These are phyloP conservation scores for Thaumetopoea pityocampa DNA, from an alignment of 1,140 invertebrate genomes.

Conservation along the genomic window DNA sequence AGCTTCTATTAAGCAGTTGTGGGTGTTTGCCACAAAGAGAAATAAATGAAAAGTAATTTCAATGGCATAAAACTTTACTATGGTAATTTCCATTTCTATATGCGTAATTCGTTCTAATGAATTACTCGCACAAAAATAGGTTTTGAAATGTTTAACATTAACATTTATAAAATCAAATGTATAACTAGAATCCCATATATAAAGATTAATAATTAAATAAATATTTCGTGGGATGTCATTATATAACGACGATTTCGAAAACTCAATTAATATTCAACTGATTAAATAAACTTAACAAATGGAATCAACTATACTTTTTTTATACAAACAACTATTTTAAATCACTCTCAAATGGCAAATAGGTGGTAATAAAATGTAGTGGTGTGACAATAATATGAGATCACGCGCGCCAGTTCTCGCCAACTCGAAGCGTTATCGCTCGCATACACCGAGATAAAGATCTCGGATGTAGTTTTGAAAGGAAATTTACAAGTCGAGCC, in stretches of 20 bases:
- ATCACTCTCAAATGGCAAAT: conserved; percentile 58
- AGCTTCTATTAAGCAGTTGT: conserved; percentile 29
- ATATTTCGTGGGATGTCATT: conserved; percentile 35
- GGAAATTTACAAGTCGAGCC: conserved; percentile 58
- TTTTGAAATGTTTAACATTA: no score
- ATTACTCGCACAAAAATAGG: conserved; percentile 5
- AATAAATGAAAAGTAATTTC: conserved; percentile 16
- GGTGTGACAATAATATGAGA: conserved; percentile 47
- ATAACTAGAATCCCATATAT: no score
- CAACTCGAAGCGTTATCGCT: conserved; percentile 35
- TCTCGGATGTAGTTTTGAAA: conserved; percentile 55
- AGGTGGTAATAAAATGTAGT: conserved; percentile 47
- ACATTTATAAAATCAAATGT: no score
- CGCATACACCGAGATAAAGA: conserved; percentile 41
- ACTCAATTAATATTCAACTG: conserved; percentile 50
- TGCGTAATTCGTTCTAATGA: no score
- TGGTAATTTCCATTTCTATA: no score
- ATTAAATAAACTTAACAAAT: conserved; percentile 47
- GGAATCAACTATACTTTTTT: conserved; percentile 48
- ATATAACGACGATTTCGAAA: conserved; percentile 28
- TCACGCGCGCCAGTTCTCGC: conserved; percentile 28
- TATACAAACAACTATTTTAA: conserved; percentile 58
- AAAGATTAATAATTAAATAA: no score
- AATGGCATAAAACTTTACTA: conserved; percentile 3
- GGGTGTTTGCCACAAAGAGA: conserved; percentile 25